Evolutionary conservation across 2,113 vertebrate genomes (phyloP).

Genomic region (Chauna torquata): DNA sequence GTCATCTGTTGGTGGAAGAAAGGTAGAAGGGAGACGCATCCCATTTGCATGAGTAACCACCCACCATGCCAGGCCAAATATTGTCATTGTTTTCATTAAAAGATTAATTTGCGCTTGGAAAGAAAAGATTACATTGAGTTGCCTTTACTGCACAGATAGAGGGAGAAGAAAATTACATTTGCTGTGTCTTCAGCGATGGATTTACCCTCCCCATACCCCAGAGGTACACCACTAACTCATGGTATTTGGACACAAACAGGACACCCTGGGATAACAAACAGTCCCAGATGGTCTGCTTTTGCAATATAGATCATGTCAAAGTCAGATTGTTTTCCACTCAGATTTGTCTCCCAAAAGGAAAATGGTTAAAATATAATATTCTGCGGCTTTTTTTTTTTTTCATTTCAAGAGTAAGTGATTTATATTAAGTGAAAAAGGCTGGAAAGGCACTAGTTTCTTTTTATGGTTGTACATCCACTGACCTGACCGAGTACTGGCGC

Average conservation of each 20-base stretch:
- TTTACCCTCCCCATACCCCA: not conserved
- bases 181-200: not conserved
- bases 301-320: not conserved
- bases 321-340: not conserved
- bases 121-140: constrained; percentile 3
- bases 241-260: constrained; percentile 1
- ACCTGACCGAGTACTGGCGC: not conserved
- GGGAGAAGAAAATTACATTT: not conserved
- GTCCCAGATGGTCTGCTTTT: not conserved
- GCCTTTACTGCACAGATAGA: not conserved
- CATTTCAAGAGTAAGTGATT: not conserved
- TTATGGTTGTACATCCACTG: not conserved
- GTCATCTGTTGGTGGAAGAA: not conserved
- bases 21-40: not conserved
- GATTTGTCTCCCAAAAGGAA: constrained; percentile 4
- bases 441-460: not conserved
- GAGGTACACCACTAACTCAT: not conserved
- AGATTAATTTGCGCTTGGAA: constrained; percentile 34
- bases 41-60: constrained; percentile 35
- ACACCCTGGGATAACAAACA: constrained; percentile 16
- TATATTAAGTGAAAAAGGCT: not conserved
- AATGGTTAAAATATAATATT: not conserved
- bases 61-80: constrained; percentile 17
- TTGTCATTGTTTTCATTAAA: constrained; percentile 8
- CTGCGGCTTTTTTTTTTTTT: not conserved